Evolutionary conservation across 2,888 invertebrate genomes (phyloP).

Genomic region (Eulithis prunata): DNA sequence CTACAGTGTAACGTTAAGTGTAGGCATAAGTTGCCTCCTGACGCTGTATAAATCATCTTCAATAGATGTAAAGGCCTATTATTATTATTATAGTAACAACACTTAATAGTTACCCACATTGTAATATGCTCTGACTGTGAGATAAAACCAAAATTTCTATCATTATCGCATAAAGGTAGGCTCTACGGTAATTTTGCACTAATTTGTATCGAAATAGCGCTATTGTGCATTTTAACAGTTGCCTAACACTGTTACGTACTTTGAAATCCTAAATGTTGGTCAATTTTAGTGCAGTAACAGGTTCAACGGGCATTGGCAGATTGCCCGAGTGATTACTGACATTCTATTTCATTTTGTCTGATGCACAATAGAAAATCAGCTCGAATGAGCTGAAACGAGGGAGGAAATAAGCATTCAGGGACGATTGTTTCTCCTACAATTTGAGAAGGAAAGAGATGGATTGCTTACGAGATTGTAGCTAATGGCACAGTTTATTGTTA

Average conservation of each 20-base stretch:
- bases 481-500: no score
- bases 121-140: no score
- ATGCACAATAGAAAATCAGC: constrained; percentile 10
- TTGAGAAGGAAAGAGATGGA: neutral
- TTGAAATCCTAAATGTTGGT: constrained; percentile 15
- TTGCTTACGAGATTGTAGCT: no score
- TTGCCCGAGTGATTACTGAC: constrained; percentile 30
- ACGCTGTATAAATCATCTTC: no score
- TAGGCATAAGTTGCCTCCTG: no score
- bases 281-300: constrained; percentile 20
- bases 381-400: neutral
- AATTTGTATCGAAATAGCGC: constrained; percentile 23
- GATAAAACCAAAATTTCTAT: constrained; percentile 3
- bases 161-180: constrained; percentile 5
- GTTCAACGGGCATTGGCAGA: constrained; percentile 29
- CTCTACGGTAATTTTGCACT: constrained; percentile 13
- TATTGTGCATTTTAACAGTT: constrained; percentile 21
- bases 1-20: no score
- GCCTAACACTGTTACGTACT: constrained; percentile 5
- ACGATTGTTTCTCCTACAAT: neutral
- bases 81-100: no score
- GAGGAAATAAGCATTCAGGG: neutral
- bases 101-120: no score
- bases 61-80: no score
- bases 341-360: constrained; percentile 27